These are phyloP conservation scores for Saguinus imperator DNA, from an alignment of 2,113 vertebrate genomes.

Conservation along the genomic window DNA sequence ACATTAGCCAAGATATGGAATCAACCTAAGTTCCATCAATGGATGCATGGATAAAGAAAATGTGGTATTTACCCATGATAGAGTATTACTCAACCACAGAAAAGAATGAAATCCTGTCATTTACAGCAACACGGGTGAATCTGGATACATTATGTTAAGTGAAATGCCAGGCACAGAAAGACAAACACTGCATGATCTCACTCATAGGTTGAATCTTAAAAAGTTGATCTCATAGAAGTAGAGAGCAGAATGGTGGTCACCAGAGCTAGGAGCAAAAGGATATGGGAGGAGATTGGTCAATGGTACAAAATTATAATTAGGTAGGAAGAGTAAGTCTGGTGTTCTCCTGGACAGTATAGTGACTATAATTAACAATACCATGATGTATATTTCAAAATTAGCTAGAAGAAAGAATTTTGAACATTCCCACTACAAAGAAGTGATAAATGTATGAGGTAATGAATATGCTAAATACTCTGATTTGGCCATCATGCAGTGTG, in stretches of 20 bases:
- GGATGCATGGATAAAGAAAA: neutral
- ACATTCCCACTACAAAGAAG: neutral
- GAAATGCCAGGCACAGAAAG: neutral
- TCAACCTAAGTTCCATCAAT: neutral
- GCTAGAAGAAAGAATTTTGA: neutral
- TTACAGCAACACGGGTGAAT: neutral
- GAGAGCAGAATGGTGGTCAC: neutral
- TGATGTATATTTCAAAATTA: neutral
- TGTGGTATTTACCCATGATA: neutral
- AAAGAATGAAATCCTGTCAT: neutral
- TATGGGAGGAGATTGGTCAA: neutral
- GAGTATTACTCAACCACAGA: neutral
- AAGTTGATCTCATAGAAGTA: neutral
- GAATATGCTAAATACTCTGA: neutral
- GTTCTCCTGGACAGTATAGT: neutral
- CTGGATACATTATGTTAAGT: neutral
- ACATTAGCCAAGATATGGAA: neutral
- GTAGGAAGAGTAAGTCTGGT: neutral
- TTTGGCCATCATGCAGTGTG: neutral
- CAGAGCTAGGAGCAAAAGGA: neutral
- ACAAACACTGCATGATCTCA: neutral
- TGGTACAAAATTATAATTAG: neutral
- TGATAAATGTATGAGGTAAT: neutral
- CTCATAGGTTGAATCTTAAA: neutral
- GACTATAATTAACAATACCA: neutral